These are phyloP conservation scores for Tarsius wallacei DNA, from an alignment of 2,797 vertebrate genomes.

Conservation along the genomic window DNA sequence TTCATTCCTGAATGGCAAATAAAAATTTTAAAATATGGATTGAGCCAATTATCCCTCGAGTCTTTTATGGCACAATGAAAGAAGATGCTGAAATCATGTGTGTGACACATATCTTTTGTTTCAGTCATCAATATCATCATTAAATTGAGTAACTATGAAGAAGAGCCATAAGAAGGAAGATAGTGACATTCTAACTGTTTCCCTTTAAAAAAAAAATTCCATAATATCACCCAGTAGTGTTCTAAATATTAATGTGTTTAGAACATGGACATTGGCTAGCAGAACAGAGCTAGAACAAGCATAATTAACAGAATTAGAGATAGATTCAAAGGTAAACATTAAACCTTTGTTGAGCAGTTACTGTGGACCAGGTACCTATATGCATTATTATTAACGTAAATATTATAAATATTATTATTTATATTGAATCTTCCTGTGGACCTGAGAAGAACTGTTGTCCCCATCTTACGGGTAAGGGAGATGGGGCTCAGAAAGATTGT, in stretches of 20 bases:
- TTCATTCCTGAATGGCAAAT: neutral
- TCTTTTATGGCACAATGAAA: neutral
- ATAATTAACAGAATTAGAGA: neutral
- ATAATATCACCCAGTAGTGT: no score
- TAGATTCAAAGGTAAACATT: accelerated
- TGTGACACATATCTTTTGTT: neutral
- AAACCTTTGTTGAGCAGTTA: accelerated
- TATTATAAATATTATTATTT: no score
- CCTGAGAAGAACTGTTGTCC: no score
- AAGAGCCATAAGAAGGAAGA: neutral
- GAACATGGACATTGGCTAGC: no score
- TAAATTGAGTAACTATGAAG: neutral
- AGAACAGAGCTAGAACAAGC: neutral
- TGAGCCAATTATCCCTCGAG: neutral
- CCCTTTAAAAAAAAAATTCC: neutral
- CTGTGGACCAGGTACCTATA: neutral
- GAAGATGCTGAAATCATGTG: neutral
- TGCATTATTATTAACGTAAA: no score
- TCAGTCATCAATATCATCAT: neutral
- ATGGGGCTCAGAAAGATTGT: neutral
- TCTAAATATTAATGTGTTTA: neutral
- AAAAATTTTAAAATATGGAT: neutral
- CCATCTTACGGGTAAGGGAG: neutral
- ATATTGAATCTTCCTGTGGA: no score
- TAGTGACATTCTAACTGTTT: neutral